Evolutionary conservation across 1,140 invertebrate species (phyloP), one percentile per base, ranked within the genome.

Genomic region (Sycophaga agraensis): DNA sequence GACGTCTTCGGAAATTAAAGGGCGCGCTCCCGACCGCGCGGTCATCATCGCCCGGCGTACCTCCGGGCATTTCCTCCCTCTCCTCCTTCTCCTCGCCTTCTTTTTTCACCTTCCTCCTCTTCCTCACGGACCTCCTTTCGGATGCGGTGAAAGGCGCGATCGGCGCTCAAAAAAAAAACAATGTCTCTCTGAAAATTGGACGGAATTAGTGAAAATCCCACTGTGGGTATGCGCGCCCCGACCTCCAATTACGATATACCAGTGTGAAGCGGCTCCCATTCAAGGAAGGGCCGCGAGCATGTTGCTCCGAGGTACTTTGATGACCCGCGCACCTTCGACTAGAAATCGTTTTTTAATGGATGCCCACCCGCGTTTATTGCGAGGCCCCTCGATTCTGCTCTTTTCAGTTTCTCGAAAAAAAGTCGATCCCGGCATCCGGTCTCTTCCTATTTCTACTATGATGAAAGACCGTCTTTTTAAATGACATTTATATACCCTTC

Each of bases 321-420:
- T 56, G 37, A 56, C 64, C 70, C 69, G 63, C 65, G 56, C 67
- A n/a, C n/a, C n/a, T 67, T 31, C 28, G 63, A 60, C 57, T 65
- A 68, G 64, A 80, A 78, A 81, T 80, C 71, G 65, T 65, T 75
- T 80, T 80, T 79, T 78, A 79, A 79, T 77, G 71, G 63, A 42
- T 54, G 61, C 50, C 59, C 60, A 58, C 61, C 65, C 42, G 55
- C 59, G 54, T 50, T 26, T 50, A 69, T 73, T 71, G 59, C 64
- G 48, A 17, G 58, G 39, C 72, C 66, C 49, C 51, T 67, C 66
- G 24, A 42, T 40, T 43, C 4, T 12, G 39, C 24, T 42, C 16
- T 42, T 55, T 55, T 31, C 24, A 42, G 24, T 42, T 56, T 56
- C 19, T 45, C 39, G 26, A 65, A 63, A 63, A 68, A 70, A 69